Percentiles rank a stretch among this genome's conserved stretches.
Evolutionary conservation across 2,797 vertebrate genomes (phyloP).

Genomic region (Moxostoma hubbsi): DNA sequence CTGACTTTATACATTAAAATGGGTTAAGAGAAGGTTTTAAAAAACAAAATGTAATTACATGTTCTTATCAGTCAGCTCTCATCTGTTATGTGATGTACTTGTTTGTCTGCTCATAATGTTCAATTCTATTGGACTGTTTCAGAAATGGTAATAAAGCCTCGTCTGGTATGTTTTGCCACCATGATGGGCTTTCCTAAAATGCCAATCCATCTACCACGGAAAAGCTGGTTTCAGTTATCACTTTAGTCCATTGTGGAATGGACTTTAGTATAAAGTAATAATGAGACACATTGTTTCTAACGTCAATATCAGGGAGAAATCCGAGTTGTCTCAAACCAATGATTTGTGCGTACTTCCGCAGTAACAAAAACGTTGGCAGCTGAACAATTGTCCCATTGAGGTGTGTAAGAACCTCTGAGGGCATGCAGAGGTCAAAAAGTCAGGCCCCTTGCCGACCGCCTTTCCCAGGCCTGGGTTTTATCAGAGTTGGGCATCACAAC

Average conservation of each 20-base stretch:
- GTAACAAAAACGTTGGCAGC: conserved; percentile 65
- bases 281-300: conserved; percentile 59
- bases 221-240: conserved; percentile 42
- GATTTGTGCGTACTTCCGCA: conserved; percentile 63
- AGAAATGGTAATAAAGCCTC: neutral
- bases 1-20: too few species aligned
- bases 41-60: too few species aligned
- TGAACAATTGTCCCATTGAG: conserved; percentile 73
- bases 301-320: conserved; percentile 64
- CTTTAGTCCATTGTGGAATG: conserved; percentile 33
- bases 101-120: neutral
- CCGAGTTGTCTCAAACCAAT: conserved; percentile 67
- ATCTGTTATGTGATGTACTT: neutral
- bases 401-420: conserved; percentile 68
- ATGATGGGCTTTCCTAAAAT: conserved; percentile 2
- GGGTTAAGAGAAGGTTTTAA: too few species aligned
- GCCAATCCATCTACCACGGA: conserved; percentile 22
- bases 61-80: too few species aligned
- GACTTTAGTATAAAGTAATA: conserved; percentile 49
- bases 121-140: neutral
- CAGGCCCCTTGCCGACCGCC: conserved; percentile 58
- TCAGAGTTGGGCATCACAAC: conserved; percentile 57
- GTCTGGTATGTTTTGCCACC: conserved; percentile 17
- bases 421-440: conserved; percentile 69
- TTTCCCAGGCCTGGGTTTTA: conserved; percentile 52